Evolutionary conservation across 2,113 vertebrate species (phyloP), one percentile per base, ranked within the genome.

Genomic region (Boleophthalmus pectinirostris): DNA sequence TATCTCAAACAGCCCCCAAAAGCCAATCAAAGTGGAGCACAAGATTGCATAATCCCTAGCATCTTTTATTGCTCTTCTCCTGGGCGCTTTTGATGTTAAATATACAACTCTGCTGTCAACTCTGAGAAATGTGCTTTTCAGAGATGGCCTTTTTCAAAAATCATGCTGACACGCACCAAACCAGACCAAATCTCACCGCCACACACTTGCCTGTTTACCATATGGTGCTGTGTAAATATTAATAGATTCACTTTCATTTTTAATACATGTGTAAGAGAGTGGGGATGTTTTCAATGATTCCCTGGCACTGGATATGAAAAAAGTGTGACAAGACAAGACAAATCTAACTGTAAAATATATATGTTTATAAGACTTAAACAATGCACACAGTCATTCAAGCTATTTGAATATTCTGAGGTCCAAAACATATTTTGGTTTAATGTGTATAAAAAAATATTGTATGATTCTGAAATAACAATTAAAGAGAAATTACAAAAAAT

Each of bases 191-290:
- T 77, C 70, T 78, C 70, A 21, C 47, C 68, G 77, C 77, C 80
- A 83, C 77, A 69, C 10, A 82, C 23, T 83, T 64, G 70, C 72
- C 72, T 86, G 79, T 86, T 88, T 85, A 79, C 78, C 79, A 86
- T 83, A 78, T 85, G 77, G 79, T 68, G 64, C 4, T 2, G 33
- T 54, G 82, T 82, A 69, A 80, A 86, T 86, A 88, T 88, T 81
- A 73, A 85, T 78, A 66, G 57, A 77, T 66, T 54, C 72, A 70
- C 1, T 86, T 88, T 75, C 64, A 87, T 85, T 72, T 83, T 85
- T 75, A 74, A 86, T 82, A 72, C 73, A 80, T 79, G 66, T 70
- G 67, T 66, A 69, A 68, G 57, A 82, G 78, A 70, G 7, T 18
- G 1, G 25, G 20, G 66, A 79, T 74, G 65, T 75, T 83, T 79